These are phyloP conservation scores for Mungos mungo DNA, from an alignment of 2,113 vertebrate genomes.

Conservation along the genomic window DNA sequence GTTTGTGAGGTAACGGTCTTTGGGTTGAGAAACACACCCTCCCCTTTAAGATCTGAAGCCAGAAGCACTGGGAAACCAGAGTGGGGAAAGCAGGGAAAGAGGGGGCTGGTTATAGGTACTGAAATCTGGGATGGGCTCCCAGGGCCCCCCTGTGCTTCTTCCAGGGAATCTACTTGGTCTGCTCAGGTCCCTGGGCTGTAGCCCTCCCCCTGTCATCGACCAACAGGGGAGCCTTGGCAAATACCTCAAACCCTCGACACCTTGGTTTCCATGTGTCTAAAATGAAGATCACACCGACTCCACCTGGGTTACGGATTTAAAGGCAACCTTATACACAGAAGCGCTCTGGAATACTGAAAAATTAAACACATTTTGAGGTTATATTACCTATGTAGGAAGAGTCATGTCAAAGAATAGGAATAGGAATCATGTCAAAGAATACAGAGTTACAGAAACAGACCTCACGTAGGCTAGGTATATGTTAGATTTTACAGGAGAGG, in stretches of 20 bases:
- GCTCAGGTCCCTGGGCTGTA: background rate
- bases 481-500: background rate
- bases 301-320: background rate
- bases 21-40: slow-evolving; percentile 1
- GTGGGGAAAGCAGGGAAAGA: background rate
- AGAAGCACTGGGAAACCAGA: background rate
- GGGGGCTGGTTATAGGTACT: background rate
- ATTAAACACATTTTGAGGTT: background rate
- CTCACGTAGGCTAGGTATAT: background rate
- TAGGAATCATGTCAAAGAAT: background rate
- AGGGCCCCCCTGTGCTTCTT: background rate
- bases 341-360: background rate
- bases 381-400: background rate
- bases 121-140: background rate
- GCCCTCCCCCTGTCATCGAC: background rate
- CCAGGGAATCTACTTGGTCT: background rate
- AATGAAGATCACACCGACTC: background rate
- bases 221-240: background rate
- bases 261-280: background rate
- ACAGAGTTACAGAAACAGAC: background rate
- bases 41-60: background rate
- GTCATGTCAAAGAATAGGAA: too few species aligned
- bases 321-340: background rate
- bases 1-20: slow-evolving; percentile 2
- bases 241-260: background rate